phyloP scores from a whole-genome alignment of 2,113 vertebrate species.

The Physeter macrocephalus region DNA sequence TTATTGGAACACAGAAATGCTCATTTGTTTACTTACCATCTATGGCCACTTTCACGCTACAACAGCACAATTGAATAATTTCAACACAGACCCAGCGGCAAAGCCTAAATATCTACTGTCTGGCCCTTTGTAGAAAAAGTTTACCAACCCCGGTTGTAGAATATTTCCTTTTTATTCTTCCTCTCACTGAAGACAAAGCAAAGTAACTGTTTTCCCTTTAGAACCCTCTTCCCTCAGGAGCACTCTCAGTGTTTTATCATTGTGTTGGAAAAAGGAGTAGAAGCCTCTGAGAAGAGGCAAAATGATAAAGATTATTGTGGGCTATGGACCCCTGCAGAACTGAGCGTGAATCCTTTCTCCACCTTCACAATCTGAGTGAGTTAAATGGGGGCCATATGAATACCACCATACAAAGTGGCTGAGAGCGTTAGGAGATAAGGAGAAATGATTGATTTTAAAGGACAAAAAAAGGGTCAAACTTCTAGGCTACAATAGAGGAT shows the following conservation, averaged over 20 bases:
- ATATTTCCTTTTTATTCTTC: background rate
- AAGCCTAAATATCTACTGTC: background rate
- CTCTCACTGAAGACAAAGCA: background rate
- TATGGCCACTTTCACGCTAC: background rate
- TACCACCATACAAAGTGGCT: background rate
- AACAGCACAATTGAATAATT: background rate
- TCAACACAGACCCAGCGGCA: background rate
- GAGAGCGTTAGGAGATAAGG: background rate
- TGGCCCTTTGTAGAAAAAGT: background rate
- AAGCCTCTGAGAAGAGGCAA: background rate
- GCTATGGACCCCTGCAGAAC: background rate
- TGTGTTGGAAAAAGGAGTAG: background rate
- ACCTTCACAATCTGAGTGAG: background rate
- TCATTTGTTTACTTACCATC: background rate
- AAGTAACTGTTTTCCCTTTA: background rate
- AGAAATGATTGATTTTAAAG: background rate
- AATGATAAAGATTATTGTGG: background rate
- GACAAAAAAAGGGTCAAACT: background rate
- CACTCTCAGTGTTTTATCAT: background rate
- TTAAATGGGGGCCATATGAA: background rate
- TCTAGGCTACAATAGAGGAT: background rate
- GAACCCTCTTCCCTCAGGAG: background rate
- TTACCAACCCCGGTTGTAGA: background rate
- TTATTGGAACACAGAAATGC: background rate
- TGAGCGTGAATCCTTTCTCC: background rate